These are phyloP conservation scores for Aplysia californica DNA, from an alignment of 1,140 invertebrate species.

Conservation along the genomic window DNA sequence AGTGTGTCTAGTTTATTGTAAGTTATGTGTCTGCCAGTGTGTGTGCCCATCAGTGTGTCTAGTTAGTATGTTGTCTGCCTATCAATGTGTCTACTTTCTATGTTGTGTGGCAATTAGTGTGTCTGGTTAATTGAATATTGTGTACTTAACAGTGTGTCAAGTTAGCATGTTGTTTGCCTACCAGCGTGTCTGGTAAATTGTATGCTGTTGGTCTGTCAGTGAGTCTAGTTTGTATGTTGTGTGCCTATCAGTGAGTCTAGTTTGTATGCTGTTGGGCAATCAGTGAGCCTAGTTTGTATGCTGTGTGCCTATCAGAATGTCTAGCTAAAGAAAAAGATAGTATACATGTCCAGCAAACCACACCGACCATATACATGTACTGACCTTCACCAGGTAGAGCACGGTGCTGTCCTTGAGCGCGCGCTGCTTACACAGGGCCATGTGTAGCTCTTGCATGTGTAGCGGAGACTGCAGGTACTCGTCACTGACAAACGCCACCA, in stretches of 20 bases:
- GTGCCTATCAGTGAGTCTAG: not conserved
- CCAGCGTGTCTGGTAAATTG: no score
- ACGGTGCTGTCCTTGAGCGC: constrained; percentile 12
- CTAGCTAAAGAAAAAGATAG: not conserved
- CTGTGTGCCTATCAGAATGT: not conserved
- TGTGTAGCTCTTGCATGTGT: constrained; percentile 43
- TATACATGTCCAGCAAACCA: not conserved
- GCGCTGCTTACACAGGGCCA: constrained; percentile 41
- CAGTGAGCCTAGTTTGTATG: not conserved
- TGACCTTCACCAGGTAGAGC: constrained; percentile 6
- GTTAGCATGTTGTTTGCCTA: no score
- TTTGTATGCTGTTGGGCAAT: not conserved
- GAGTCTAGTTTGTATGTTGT: not conserved
- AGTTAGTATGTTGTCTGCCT: no score
- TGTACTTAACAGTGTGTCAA: no score
- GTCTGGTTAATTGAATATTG: no score
- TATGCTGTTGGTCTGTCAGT: not conserved
- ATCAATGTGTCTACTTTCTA: no score
- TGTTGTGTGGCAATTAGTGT: no score
- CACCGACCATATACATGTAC: not conserved
- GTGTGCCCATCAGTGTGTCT: no score
- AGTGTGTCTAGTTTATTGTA: no score
- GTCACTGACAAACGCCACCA: constrained; percentile 44
- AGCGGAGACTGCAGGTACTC: constrained; percentile 33
- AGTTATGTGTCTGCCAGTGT: no score